Base-by-base conservation (phyloP, 35 echinoderm and acorn worm species). In the Ophioderma brevispina region DNA sequence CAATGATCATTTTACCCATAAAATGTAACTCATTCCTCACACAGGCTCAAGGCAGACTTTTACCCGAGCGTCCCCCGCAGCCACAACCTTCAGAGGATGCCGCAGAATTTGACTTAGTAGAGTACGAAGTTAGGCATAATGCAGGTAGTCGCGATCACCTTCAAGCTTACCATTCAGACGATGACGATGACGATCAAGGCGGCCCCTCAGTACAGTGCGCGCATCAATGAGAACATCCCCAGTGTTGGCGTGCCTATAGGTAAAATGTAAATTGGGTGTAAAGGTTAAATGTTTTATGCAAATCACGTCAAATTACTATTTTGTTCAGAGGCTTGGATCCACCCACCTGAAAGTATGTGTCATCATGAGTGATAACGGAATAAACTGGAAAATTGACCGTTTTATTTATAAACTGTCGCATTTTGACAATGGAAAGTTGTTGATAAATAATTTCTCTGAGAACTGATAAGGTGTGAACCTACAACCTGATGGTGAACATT, bases 121-220 rank as follows among this genome's bases (percentile, higher is more conserved):
- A 98, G 21, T 92, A 88, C 70, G 85, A 94, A 36, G 14, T 55
- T 35, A 33, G 36, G n/a, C 89, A 84, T 18, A 81, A 33, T n/a
- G 64, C 82, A 23, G 35, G 31, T 23, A 25, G 37, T 41, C 43
- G 78, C 35, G 35, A 86, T 46, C 52, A 81, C 3, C 39, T 77
- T 0, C 76, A 91, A 13, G 81, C 81, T 8, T 87, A 93, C 40
- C 46, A 90, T n/a, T 78, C 85, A 0, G 92, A 89, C 5, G 89
- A 94, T 32, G 92, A 95, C 76, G 96, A 98, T 63, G 91, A 79
- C 39, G 64, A 39, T 32, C 82, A 83, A 13, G 89, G 85, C 6
- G 96, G 88, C 8, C 94, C 76, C 36, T 88, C 86, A 8, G 89
- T 98, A 25, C 96, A 98, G 33, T 98, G 96, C 41, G 92, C 92